Evolutionary conservation across 2,113 vertebrate species (phyloP), one percentile per base, ranked within the genome.

Genomic region (Syngnathus floridae): DNA sequence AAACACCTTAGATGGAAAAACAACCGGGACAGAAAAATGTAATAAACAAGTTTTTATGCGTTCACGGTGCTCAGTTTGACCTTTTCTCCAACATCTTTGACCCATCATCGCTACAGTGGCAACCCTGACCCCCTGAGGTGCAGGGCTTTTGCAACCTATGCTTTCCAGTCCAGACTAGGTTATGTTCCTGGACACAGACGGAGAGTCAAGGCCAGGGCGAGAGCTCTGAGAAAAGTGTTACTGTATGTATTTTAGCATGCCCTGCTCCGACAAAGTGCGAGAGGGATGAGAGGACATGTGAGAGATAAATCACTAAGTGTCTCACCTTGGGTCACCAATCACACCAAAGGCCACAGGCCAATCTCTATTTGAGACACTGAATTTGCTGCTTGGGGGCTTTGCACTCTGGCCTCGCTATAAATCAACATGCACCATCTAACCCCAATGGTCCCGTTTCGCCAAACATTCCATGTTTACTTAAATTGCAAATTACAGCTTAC

Each of bases 281-380:
- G 70, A 83, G 82, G 85, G 86, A 91, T 87, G 90, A 89, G 88
- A 82, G 77, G 83, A 90, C 88, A 84, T 80, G 82, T 73, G 82
- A 80, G 85, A 89, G 85, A 92, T 92, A 92, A 92, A 91, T 91
- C 90, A 91, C 88, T 86, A 80, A 87, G 85, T 84, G 87, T 83
- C 89, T 92, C 90, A 92, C 88, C 90, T 91, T 88, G 87, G 91
- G 91, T 92, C 90, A 86, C 85, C 62, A 86, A 89, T 91, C 88
- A 87, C 88, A 88, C 82, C 83, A 88, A 87, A 91, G 89, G 90
- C 90, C 88, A 90, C 81, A 77, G 67, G 59, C 87, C 90, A 91
- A 91, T 91, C 89, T 91, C 83, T 90, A 87, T 91, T 90, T 91
- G 89, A 92, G 91, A 85, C 88, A 90, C 83, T 88, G 88, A 81